A percentile compares a stretch with the other conserved stretches of the same genome.
These are phyloP conservation scores for Sphinx pinastri DNA, from an alignment of 2,888 invertebrate genomes.

Conservation along the genomic window DNA sequence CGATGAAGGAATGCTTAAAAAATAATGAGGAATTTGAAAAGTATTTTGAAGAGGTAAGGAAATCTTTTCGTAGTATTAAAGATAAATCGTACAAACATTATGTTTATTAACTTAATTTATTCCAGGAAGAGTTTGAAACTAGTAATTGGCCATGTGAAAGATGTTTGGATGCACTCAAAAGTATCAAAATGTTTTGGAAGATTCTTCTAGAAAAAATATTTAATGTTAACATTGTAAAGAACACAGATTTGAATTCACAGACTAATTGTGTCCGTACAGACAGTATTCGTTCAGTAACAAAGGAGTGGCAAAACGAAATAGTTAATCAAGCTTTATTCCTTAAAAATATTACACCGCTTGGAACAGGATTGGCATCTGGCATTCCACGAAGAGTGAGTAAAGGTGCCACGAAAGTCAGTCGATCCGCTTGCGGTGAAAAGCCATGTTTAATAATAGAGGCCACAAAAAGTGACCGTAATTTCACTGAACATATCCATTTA, in stretches of 20 bases:
- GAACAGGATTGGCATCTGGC: constrained; percentile 18
- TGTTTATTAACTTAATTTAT: not conserved
- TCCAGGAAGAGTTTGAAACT: constrained; percentile 74
- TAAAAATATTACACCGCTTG: constrained; percentile 49
- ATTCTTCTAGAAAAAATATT: constrained; percentile 70
- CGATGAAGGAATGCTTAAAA: constrained; percentile 65
- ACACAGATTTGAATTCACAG: constrained; percentile 38
- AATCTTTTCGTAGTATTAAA: not conserved
- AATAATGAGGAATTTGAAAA: constrained; percentile 59
- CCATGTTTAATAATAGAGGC: not conserved
- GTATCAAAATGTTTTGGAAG: constrained; percentile 76
- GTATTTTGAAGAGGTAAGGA: constrained; percentile 68
- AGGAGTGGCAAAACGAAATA: constrained; percentile 67
- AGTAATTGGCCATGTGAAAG: constrained; percentile 75
- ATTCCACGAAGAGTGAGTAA: not conserved
- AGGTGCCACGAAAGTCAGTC: not conserved
- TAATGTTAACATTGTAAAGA: constrained; percentile 53
- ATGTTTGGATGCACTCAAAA: constrained; percentile 72
- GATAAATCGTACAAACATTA: not conserved
- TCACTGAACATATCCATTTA: not conserved
- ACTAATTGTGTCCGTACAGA: constrained; percentile 39
- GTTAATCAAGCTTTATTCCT: constrained; percentile 60
- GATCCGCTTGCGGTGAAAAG: not conserved
- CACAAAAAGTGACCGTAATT: constrained; percentile 28
- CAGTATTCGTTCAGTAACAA: constrained; percentile 58